Evolutionary conservation across 2,888 invertebrate genomes (phyloP), one percentile per base, ranked within the genome.

Genomic region (Eurytoma californica): DNA sequence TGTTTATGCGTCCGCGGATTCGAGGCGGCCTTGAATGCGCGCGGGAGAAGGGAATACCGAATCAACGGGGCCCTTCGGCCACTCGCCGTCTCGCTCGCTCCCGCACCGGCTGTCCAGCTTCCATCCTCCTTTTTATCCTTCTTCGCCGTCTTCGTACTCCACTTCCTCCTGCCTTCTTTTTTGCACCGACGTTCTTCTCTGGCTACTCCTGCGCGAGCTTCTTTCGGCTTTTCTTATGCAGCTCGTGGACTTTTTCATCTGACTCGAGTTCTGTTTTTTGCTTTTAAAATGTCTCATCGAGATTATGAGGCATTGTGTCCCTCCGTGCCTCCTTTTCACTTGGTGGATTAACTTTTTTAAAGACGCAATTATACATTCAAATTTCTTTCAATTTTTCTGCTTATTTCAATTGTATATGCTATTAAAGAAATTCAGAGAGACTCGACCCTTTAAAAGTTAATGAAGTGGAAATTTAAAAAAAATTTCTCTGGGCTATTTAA

Each of bases 1-100:
- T 88, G 87, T 89, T 89, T 89, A 89, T 89, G 88, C 89, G 87
- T 86, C 84, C 88, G 88, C 53, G 39, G 88, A 88, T 89, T 89
- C 88, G 87, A 85, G 83, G 61, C 85, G 88, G 87, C 89, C 89
- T 89, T 89, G 88, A 86, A 85, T 86, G 85, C 86, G 58, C 28
- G 81, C 80, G 79, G 81, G 53, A 60, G 55, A 53, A 47, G 61
- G 57, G 72, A 67, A 47, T 66, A 60, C 28, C 39, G 39, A 39
- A 57, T 18, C 58, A 20, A 57, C 39, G 39, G 39, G 39, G 39
- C 39, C 39, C 47, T 16, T 47, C 53, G 39, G 39, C 39, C 39
- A 18, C 51, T 58, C 49, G 60, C 61, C 53, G n/a, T 30, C 61
- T 51, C 18, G 53, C 67, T n/a, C 60, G n/a, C n/a, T 60, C 28